These are phyloP conservation scores for Eupithecia exiguata DNA, from an alignment of 2,888 invertebrate species.

Conservation along the genomic window DNA sequence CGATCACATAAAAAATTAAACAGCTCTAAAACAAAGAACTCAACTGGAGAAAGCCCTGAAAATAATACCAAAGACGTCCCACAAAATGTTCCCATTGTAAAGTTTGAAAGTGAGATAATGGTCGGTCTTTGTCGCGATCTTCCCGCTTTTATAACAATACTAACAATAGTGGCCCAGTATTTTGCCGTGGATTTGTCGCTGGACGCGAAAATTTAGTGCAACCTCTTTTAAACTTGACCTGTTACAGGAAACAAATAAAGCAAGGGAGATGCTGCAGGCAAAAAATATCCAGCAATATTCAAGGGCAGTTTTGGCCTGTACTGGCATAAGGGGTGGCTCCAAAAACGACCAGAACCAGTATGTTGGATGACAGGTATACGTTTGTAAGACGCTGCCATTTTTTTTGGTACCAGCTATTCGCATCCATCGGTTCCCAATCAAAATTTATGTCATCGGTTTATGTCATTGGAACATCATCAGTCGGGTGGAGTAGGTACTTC, in stretches of 20 bases:
- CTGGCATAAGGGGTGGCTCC: background rate
- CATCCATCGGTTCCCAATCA: background rate
- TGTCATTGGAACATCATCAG: background rate
- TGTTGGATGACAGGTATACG: background rate
- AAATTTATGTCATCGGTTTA: background rate
- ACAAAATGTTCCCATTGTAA: constrained; percentile 36
- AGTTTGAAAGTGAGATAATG: constrained; percentile 41
- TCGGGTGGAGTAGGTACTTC: background rate
- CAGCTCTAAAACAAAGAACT: constrained; percentile 12
- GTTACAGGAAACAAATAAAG: constrained; percentile 49
- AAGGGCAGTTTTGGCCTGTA: background rate
- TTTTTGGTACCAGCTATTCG: background rate
- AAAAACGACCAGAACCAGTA: background rate
- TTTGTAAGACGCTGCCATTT: background rate
- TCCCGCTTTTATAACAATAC: constrained; percentile 59
- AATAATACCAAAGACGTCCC: constrained; percentile 33
- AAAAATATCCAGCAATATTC: background rate
- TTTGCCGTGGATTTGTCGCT: constrained; percentile 67
- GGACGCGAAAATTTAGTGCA: constrained; percentile 72
- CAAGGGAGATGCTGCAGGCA: constrained; percentile 43
- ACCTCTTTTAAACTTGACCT: constrained; percentile 77
- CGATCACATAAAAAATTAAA: background rate
- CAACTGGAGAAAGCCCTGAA: constrained; percentile 25
- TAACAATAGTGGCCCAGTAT: constrained; percentile 65
- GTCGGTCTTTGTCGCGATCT: constrained; percentile 40